These are phyloP conservation scores for Ips nitidus DNA, from an alignment of 1,140 invertebrate species.

Conservation along the genomic window DNA sequence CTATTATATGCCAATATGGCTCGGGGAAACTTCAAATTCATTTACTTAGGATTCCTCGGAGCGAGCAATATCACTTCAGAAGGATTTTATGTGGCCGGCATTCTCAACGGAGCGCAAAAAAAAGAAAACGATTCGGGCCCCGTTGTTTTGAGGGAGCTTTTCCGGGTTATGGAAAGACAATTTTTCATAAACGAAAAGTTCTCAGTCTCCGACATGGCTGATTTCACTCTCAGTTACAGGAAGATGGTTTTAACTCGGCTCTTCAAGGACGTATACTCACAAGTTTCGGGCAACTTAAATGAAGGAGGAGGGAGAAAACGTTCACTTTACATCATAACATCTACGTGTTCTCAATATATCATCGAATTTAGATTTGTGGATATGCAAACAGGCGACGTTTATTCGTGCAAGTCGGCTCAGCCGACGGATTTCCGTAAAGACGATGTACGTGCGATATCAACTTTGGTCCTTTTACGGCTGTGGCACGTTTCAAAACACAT, in stretches of 20 bases:
- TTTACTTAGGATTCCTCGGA: slow-evolving; percentile 36
- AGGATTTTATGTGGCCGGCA: slow-evolving; percentile 26
- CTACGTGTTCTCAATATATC: slow-evolving; percentile 20
- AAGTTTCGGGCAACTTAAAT: too few relatives aligned
- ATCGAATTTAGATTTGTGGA: slow-evolving; percentile 42
- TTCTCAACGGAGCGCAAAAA: slow-evolving; percentile 10
- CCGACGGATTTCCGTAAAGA: slow-evolving; percentile 50
- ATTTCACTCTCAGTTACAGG: too few relatives aligned
- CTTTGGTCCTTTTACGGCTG: slow-evolving; percentile 36
- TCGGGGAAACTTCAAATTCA: slow-evolving; percentile 36
- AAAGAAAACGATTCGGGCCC: not conserved
- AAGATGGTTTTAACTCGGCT: too few relatives aligned
- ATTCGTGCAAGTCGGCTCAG: slow-evolving; percentile 44
- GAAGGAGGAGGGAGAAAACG: too few relatives aligned
- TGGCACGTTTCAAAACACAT: slow-evolving; percentile 39
- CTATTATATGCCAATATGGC: slow-evolving; percentile 40
- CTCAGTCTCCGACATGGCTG: too few relatives aligned
- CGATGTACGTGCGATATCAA: slow-evolving; percentile 51
- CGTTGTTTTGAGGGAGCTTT: slow-evolving; percentile 12
- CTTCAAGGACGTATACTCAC: too few relatives aligned
- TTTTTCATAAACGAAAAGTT: not conserved
- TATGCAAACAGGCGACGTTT: slow-evolving; percentile 44
- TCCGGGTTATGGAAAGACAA: not conserved
- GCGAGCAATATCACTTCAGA: slow-evolving; percentile 35
- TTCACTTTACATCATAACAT: not conserved